Percentiles rank a stretch among this genome's conserved stretches.
These are phyloP conservation scores for Aplocera efformata DNA, from an alignment of 2,888 invertebrate species.

Conservation along the genomic window DNA sequence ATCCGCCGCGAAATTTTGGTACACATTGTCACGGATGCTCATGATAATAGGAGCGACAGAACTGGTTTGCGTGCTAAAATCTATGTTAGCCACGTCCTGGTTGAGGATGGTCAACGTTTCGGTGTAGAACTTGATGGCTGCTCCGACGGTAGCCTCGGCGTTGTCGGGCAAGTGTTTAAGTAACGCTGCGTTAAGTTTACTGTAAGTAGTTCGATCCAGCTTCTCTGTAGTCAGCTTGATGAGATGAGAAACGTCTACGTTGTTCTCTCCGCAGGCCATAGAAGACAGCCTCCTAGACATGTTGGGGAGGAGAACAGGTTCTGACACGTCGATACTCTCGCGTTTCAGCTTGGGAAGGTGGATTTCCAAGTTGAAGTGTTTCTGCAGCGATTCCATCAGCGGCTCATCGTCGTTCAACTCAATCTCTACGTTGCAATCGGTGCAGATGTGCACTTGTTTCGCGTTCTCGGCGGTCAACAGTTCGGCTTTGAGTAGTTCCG, in stretches of 20 bases:
- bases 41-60: slow-evolving; percentile 73
- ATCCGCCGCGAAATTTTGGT: slow-evolving; percentile 67
- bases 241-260: slow-evolving; percentile 48
- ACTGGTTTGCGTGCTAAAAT: slow-evolving; percentile 61
- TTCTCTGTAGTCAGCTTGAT: slow-evolving; percentile 54
- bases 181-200: slow-evolving; percentile 56
- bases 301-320: slow-evolving; percentile 63
- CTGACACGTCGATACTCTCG: slow-evolving; percentile 69
- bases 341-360: slow-evolving; percentile 66
- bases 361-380: slow-evolving; percentile 63
- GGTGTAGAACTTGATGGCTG: slow-evolving; percentile 63
- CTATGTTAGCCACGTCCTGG: slow-evolving; percentile 50
- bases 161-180: slow-evolving; percentile 65
- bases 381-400: slow-evolving; percentile 68
- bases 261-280: slow-evolving; percentile 59
- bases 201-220: slow-evolving; percentile 52
- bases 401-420: slow-evolving; percentile 69
- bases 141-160: slow-evolving; percentile 64
- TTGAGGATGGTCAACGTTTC: slow-evolving; percentile 56
- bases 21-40: slow-evolving; percentile 75
- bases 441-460: slow-evolving; percentile 70
- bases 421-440: slow-evolving; percentile 68
- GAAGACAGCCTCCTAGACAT: slow-evolving; percentile 70
- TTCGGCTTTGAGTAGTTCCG: slow-evolving; percentile 66
- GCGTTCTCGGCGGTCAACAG: slow-evolving; percentile 54